Evolutionary conservation across 2,113 vertebrate genomes (phyloP), one percentile per base, ranked within the genome.

Genomic region (Gobiocypris rarus): DNA sequence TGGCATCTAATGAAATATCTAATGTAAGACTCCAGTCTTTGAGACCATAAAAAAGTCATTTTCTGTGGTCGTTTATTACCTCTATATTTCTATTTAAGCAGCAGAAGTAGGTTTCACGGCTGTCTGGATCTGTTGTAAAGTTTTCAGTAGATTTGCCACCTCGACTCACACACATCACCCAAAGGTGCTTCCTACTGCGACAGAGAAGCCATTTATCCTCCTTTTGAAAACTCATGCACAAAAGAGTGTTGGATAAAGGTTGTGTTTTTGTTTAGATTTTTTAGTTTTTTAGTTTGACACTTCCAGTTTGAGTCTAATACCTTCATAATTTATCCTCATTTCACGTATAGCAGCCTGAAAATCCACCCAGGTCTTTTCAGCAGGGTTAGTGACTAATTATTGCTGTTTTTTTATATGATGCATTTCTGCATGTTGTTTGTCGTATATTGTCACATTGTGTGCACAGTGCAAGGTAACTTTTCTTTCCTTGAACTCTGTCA

Each of bases 401-500:
- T 8, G 22, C 41, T n/a, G 11, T 34, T 70, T 70, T 70, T 11
- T 19, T 41, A 4, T 10, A 3, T 26, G 0, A 31, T 22, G 17
- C 10, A 4, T 50, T 50, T 50, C 34, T 38, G 22, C 14, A 10
- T 24, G 4, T n/a, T 38, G 2, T 13, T 38, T 45, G 58, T 19
- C 28, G 56, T 61, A 11, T n/a, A 28, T 26, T 17, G 73, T 28
- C 24, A 15, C 58, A 79, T 48, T 48, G 58, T 45, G 34, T 6
- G 56, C 14, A 1, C 10, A 8, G n/a, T 8, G 15, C 26, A 50
- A 13, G 5, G n/a, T 43, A 26, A 45, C 58, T 34, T 1, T 9
- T 67, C 26, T 67, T 52, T 28, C 59, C 76, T 19, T 80, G 24
- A 80, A 52, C 24, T 65, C 61, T 80, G 59, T 65, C 78, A 67